These are phyloP conservation scores for Corythornis vintsioides DNA, from an alignment of 2,113 vertebrate genomes.

Conservation along the genomic window DNA sequence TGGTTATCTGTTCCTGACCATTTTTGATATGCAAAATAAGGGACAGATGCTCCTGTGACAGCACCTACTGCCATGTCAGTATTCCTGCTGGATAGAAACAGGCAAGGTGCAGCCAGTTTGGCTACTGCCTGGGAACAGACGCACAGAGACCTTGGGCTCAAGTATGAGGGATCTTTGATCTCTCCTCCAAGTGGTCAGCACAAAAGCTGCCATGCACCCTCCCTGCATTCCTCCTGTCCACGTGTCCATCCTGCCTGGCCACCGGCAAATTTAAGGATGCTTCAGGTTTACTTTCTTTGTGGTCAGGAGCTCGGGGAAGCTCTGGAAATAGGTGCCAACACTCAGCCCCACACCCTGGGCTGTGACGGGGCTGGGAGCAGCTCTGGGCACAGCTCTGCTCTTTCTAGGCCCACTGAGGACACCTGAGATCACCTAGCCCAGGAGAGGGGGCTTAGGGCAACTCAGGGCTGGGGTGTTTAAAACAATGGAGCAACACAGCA, in stretches of 20 bases:
- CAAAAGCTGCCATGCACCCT: neutral
- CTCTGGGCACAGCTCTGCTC: neutral
- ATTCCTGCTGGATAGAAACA: rapidly evolving
- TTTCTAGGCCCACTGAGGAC: neutral
- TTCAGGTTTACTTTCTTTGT: neutral
- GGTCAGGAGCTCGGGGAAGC: neutral
- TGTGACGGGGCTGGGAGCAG: neutral
- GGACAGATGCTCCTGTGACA: neutral
- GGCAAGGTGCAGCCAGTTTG: rapidly evolving
- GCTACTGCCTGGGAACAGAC: neutral
- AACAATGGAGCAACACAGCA: neutral
- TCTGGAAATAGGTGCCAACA: rapidly evolving
- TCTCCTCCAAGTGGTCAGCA: neutral
- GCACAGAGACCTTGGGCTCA: rapidly evolving
- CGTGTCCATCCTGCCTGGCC: rapidly evolving
- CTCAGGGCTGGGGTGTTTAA: neutral
- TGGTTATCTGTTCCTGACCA: rapidly evolving
- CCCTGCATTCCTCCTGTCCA: neutral
- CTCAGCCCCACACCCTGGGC: rapidly evolving
- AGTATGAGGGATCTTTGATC: constrained; percentile 6
- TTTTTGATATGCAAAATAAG: neutral
- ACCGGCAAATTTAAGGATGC: neutral
- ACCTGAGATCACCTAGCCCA: rapidly evolving
- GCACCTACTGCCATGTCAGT: rapidly evolving
- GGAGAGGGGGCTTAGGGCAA: neutral